phyloP scores from a whole-genome alignment of 2,113 vertebrate genomes.

The Mionectes macconnelli region DNA sequence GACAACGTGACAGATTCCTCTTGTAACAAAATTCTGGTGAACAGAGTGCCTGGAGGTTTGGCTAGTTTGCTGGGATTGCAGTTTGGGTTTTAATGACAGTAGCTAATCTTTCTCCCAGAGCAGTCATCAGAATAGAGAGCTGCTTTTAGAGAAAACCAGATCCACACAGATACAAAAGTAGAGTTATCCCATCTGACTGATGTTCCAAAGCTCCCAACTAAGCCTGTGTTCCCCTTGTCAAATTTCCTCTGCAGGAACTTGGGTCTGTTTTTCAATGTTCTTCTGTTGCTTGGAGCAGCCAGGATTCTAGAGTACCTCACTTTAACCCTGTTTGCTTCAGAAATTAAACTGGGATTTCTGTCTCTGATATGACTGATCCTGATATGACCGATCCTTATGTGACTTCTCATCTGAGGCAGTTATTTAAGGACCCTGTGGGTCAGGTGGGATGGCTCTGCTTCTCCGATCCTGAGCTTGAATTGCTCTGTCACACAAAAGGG shows the following conservation, averaged over 20 bases:
- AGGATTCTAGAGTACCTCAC: background rate
- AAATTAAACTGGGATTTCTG: background rate
- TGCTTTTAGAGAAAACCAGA: background rate
- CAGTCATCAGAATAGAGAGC: background rate
- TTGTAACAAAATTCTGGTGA: constrained; percentile 3
- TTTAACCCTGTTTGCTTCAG: background rate
- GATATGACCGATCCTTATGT: background rate
- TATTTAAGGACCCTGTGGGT: background rate
- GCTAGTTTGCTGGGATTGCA: background rate
- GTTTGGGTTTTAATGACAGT: background rate
- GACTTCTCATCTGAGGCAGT: background rate
- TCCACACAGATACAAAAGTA: background rate
- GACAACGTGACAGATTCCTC: background rate
- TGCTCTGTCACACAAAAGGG: background rate
- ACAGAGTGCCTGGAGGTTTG: constrained; percentile 19
- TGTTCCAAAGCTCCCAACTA: background rate
- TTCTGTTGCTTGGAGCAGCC: background rate
- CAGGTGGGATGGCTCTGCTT: background rate
- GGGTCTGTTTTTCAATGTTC: background rate
- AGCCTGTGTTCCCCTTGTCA: background rate
- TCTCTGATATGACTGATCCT: background rate
- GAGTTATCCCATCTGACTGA: background rate
- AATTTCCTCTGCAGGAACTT: background rate
- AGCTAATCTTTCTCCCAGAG: background rate
- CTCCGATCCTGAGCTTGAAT: background rate